Base-by-base conservation (phyloP, 1,140 invertebrate species). In the Pseudomyrmex flavicornis region DNA sequence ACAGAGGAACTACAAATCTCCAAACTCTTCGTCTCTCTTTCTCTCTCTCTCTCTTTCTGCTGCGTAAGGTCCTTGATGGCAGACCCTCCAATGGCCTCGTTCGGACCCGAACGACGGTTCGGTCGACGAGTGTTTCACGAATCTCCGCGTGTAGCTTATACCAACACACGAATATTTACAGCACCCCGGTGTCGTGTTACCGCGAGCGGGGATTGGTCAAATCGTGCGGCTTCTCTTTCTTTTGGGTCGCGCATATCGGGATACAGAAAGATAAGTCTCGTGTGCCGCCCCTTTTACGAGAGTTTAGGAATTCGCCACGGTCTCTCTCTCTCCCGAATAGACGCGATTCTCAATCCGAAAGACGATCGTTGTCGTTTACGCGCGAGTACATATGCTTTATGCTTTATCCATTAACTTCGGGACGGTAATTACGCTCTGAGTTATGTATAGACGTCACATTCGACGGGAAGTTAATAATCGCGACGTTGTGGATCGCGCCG, bases 141-240 rank as follows among this genome's bases (percentile, higher is more conserved):
- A 26, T 52, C 69, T 7, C 5, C 35, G 13, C 58, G 17, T 68
- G 56, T 70, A 68, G 26, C 10, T 15, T 48, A 20, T 52, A 44
- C 17, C 5, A 9, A 44, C 12, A 50, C 5, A 44, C 13, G 4
- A n/a, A 3, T 56, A 35, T 50, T 54, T 3, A 22, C 46, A 66
- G 50, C 65, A 20, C 22, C 13, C n/a, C 48, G 52, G 72, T 83
- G 73, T 85, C 84, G 44, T 70, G 35, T 82, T 76, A 56, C 77
- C 26, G 13, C 15, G 61, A 62, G 48, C 79, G 86, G 70, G 83
- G 73, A 89, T 88, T 85, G 79, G 74, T 80, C 74, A 74, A 82
- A 85, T 76, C 9, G 50, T 26, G 1, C 26, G n/a, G 46, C 58
- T 20, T 72, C 20, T 50, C 7, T 58, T 46, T 58, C 68, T 68